Base-by-base conservation (phyloP, 2,797 vertebrate species). In the Malacoraja senta region DNA sequence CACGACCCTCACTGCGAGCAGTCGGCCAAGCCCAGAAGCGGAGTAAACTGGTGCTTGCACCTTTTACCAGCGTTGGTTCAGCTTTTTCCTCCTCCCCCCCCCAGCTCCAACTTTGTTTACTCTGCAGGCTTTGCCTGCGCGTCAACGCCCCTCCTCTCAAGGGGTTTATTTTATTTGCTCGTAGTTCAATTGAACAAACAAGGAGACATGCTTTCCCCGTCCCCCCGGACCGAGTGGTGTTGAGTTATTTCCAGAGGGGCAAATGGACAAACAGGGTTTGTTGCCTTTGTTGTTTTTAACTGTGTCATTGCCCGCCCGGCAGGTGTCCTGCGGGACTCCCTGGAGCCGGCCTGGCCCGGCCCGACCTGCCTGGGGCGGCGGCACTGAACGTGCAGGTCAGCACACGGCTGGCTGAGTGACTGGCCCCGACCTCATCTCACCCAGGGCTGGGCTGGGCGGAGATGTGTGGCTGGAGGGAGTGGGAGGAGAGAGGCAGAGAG, bases 91-190 rank as follows among this genome's bases (percentile, higher is more conserved):
- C 32, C 35, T 61, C 53, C 8, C 12, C n/a, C n/a, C n/a, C n/a
- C n/a, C n/a, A n/a, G 58, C 58, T 86, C 29, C 61, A 88, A 88
- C 35, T 32, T 32, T 88, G 61, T 88, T 88, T 86, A 65, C 84
- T 8, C 44, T 19, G 61, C 4, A 7, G 6, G 58, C n/a, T 61
- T 61, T n/a, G 53, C 58, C 24, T n/a, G 10, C 32, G 58, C 3
- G 29, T 32, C 8, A 65, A 63, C 76, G 10, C 76, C 77, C 61
- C 61, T 74, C 71, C 71, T 74, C 84, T n/a, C 13, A 3, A 88
- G 84, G 35, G 84, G 32, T 86, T 61, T 13, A 0, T 21, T 65
- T 32, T n/a, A 15, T 32, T 78, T 78, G 26, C 13, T 71, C 19
- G 68, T 19, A 38, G 32, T 19, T 32, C 83, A 32, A 19, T 65